Conservation (phyloP, 92 coral and sea anemone genomes). For the Heliopora coerulea region DNA sequence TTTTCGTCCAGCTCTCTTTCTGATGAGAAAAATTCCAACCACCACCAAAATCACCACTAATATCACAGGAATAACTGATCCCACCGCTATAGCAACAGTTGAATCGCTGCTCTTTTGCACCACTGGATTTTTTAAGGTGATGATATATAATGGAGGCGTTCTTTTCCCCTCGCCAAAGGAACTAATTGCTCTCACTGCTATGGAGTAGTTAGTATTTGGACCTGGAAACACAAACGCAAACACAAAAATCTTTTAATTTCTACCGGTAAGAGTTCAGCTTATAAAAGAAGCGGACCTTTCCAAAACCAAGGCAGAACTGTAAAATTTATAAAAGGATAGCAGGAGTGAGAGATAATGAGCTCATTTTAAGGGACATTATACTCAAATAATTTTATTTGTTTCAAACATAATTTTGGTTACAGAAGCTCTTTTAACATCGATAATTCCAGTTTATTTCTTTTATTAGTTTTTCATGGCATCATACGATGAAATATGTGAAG, state of each 20-base stretch:
- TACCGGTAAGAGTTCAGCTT: too few species aligned
- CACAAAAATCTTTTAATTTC: background rate
- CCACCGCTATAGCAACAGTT: slow-evolving; percentile 3
- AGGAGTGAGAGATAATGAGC: too few species aligned
- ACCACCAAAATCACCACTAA: background rate
- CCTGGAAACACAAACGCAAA: background rate
- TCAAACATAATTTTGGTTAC: too few species aligned
- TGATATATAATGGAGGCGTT: background rate
- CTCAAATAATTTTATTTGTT: too few species aligned
- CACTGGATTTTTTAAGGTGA: background rate
- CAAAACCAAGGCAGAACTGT: too few species aligned
- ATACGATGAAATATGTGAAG: too few species aligned
- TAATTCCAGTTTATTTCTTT: too few species aligned
- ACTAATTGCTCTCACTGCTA: background rate
- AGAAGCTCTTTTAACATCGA: too few species aligned
- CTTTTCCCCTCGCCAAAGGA: slow-evolving; percentile 9
- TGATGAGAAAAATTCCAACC: background rate
- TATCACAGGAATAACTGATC: background rate
- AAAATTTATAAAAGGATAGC: too few species aligned
- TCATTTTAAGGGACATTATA: too few species aligned
- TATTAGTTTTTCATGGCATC: too few species aligned
- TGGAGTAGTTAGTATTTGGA: background rate
- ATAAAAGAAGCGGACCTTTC: too few species aligned
- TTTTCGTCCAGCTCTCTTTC: background rate
- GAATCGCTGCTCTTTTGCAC: background rate